Conservation (phyloP, 53 echinoderm and acorn worm genomes). For the Patiria pectinifera region DNA sequence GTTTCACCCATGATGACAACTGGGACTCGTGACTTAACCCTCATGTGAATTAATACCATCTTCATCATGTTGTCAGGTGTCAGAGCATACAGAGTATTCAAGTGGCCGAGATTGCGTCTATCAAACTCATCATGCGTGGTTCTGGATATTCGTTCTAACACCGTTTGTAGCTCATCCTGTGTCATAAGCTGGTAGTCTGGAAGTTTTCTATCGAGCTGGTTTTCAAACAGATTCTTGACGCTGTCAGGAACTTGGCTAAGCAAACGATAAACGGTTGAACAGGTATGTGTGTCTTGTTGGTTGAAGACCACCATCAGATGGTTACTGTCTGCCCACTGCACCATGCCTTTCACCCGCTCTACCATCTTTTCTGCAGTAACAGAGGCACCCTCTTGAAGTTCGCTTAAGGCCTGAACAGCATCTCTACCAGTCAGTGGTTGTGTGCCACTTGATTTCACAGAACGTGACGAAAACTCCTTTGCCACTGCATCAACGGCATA, state of each 20-base stretch:
- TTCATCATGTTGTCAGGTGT: constrained; percentile 72
- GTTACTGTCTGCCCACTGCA: constrained; percentile 69
- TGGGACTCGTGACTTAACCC: constrained; percentile 52
- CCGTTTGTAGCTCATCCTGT: constrained; percentile 54
- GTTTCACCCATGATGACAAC: constrained; percentile 73
- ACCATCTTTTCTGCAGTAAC: constrained; percentile 64
- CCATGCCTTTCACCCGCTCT: constrained; percentile 60
- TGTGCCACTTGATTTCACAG: constrained; percentile 28
- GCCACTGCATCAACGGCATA: constrained; percentile 57
- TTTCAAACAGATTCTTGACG: constrained; percentile 59
- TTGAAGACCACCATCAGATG: constrained; percentile 66
- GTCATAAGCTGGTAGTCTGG: constrained; percentile 50
- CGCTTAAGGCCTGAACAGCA: constrained; percentile 33
- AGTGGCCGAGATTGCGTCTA: constrained; percentile 29
- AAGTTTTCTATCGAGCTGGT: constrained; percentile 41
- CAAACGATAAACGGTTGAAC: constrained; percentile 61
- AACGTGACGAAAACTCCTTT: constrained; percentile 50
- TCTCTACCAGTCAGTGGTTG: constrained; percentile 34
- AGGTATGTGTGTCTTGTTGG: constrained; percentile 60
- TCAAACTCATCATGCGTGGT: constrained; percentile 28
- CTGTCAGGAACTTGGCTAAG: constrained; percentile 52
- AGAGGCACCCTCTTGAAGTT: constrained; percentile 16
- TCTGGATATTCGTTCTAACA: constrained; percentile 50
- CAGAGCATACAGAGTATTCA: constrained; percentile 54
- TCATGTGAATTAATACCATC: constrained; percentile 67